Percentiles rank a stretch among this genome's conserved stretches.
phyloP scores from a whole-genome alignment of 1,140 invertebrate genomes.

The Neodiprion pinetum region DNA sequence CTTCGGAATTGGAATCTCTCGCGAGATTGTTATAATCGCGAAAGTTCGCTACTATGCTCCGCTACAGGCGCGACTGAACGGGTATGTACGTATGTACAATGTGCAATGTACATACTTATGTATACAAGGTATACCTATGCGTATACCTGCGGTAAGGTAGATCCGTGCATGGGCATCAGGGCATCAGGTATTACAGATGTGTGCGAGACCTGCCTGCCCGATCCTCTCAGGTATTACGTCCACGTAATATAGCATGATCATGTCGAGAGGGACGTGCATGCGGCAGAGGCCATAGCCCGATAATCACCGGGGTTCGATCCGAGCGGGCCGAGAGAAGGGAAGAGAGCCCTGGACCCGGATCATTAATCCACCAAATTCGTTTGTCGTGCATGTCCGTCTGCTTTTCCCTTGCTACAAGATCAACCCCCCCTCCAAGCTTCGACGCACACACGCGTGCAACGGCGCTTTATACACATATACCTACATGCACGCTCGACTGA shows the following conservation, averaged over 20 bases:
- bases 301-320: neutral
- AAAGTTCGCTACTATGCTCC: neutral
- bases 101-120: too few species aligned
- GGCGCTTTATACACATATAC: neutral
- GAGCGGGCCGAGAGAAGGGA: neutral
- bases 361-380: neutral
- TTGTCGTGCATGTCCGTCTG: neutral
- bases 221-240: neutral
- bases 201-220: neutral
- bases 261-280: neutral
- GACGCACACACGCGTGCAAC: neutral
- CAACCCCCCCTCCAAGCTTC: neutral
- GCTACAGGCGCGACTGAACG: too few species aligned
- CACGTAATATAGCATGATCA: too few species aligned
- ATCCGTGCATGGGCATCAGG: too few species aligned
- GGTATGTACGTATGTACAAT: too few species aligned
- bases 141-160: too few species aligned
- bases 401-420: neutral
- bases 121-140: too few species aligned
- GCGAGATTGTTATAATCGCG: neutral
- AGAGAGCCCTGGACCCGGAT: neutral
- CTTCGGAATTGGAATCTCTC: neutral
- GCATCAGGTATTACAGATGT: too few species aligned
- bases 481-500: neutral
- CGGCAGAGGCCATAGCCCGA: neutral